Evolutionary conservation across 2,797 vertebrate genomes (phyloP), one percentile per base, ranked within the genome.

Genomic region (Podargus strigoides): DNA sequence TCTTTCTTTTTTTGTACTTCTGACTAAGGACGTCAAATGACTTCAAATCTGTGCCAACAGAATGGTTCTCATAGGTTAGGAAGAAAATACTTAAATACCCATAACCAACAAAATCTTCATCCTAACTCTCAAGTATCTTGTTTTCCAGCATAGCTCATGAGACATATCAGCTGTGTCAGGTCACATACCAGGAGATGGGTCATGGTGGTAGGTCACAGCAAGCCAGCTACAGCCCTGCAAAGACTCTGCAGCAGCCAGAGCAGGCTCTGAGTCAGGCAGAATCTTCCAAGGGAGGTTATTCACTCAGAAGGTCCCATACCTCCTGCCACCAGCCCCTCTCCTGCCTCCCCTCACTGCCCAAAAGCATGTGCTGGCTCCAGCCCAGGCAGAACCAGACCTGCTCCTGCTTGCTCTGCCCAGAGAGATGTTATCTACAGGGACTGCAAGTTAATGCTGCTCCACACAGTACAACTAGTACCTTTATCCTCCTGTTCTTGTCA

Each of bases 381-480:
- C 26, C 26, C 53, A 44, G 50, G 42, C 22, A 87, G 80, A 81
- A 81, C 5, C 27, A 59, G 7, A 50, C 19, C 28, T 15, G 21
- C 12, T 74, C 34, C 55, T 72, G 50, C 30, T 62, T n/a, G 14
- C 32, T 53, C 34, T 55, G 55, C 21, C 6, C 44, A 44, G 28
- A 41, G 37, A 34, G 17, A 11, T 5, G 49, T 12, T 6, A 59
- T 39, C 69, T 34, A 46, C 1, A 1, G 18, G 46, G 34, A 76
- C 39, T 21, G 22, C 30, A 39, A 27, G 39, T 6, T 36, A 26
- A 2, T 2, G 55, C 18, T 2, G 8, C 80, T 50, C 34, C 50
- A 12, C 2, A 1, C 13, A 20, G 18, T 1, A 8, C 0, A 1
- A 63, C 27, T 39, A 49, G 47, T 49, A 52, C 3, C 47, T 39